phyloP scores from a whole-genome alignment of 2,113 vertebrate genomes.

The Psephotus haematonotus region DNA sequence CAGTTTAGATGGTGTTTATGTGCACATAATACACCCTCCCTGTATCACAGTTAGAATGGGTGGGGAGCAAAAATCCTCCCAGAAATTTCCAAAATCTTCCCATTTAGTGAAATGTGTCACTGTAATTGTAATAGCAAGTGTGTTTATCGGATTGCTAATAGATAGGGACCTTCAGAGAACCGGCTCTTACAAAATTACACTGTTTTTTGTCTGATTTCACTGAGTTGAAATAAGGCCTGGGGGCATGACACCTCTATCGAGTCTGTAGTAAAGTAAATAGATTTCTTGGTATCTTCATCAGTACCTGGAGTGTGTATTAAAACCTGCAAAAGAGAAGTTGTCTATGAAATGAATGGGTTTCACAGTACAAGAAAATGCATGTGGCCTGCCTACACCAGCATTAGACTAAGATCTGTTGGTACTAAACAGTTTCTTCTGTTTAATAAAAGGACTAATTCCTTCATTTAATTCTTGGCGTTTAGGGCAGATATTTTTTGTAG shows the following conservation, averaged over 20 bases:
- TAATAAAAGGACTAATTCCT: neutral
- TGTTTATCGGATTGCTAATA: neutral
- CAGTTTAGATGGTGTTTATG: neutral
- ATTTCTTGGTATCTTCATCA: neutral
- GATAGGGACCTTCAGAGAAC: neutral
- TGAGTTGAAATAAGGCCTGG: neutral
- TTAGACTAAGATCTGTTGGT: neutral
- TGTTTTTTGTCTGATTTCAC: neutral
- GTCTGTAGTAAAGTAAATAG: neutral
- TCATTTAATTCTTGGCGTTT: constrained; percentile 8
- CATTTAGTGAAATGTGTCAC: neutral
- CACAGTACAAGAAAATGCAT: neutral
- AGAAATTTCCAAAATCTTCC: neutral
- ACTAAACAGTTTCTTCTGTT: neutral
- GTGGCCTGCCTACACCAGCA: neutral
- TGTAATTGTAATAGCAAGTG: neutral
- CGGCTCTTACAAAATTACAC: neutral
- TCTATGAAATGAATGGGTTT: neutral
- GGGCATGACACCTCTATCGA: neutral
- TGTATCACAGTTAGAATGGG: neutral
- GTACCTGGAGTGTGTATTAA: neutral
- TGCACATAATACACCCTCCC: neutral
- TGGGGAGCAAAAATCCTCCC: neutral
- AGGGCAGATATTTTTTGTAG: constrained; percentile 6
- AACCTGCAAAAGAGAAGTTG: neutral